Base-by-base conservation (phyloP, 2,888 invertebrate genomes). In the Tubulanus polymorphus region DNA sequence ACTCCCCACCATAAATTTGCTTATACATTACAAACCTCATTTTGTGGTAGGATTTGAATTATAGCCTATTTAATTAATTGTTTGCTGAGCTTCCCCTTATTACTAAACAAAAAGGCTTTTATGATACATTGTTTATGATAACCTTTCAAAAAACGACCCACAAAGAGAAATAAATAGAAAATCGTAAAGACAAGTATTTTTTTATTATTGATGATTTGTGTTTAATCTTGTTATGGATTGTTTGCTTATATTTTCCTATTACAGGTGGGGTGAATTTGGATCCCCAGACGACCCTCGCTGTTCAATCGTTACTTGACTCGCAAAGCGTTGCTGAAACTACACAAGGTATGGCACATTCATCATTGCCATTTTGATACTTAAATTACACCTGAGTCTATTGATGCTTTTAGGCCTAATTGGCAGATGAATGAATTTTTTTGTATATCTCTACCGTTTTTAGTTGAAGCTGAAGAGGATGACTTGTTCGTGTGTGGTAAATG, bases 401-500 rank as follows among this genome's bases (percentile, higher is more conserved):
- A n/a, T n/a, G n/a, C n/a, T n/a, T n/a, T n/a, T n/a, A n/a, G n/a
- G n/a, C n/a, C n/a, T n/a, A n/a, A n/a, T n/a, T n/a, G n/a, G n/a
- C n/a, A n/a, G n/a, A n/a, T n/a, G n/a, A n/a, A n/a, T n/a, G n/a
- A n/a, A n/a, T n/a, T n/a, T n/a, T n/a, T n/a, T n/a, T n/a, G n/a
- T n/a, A 15, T n/a, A 35, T n/a, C 35, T 35, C n/a, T n/a, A 35
- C n/a, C 51, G 48, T 45, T 12, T 41, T 53, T 37, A n/a, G n/a
- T 66, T 56, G 28, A 68, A 63, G 70, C 75, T 58, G 85, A 84
- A 64, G 85, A 86, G 56, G 85, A 86, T 66, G 87, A 87, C 76
- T 79, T 86, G 55, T 87, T 87, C 74, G 85, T 86, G 62, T 87
- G 88, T 77, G 87, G 87, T 28, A 81, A 83, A 70, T 88, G 87